Base-by-base conservation (phyloP, 2,888 invertebrate genomes). In the Ceraclea dissimilis region DNA sequence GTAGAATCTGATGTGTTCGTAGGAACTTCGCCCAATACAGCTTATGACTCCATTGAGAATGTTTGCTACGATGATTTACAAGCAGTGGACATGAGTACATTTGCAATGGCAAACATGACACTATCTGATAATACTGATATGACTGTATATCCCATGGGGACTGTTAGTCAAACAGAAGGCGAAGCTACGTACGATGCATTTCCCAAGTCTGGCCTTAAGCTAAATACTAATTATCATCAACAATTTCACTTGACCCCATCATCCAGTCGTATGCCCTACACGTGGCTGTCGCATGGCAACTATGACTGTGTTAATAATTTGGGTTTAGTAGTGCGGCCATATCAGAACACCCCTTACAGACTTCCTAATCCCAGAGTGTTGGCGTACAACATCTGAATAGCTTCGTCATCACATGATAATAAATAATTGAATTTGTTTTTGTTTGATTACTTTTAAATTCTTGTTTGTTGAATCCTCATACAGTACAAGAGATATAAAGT, bases 201-300 rank as follows among this genome's bases (percentile, higher is more conserved):
- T 16, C 13, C 49, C 18, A 57, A 57, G 20, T 39, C 52, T 5
- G 53, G 49, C 8, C 19, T 53, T n/a, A 57, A 57, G 20, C 49
- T 53, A 16, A 57, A 57, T 39, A 18, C 56, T 17, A 39, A 13
- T n/a, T 16, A 50, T 17, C 49, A 53, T 43, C 54, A 52, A 8
- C 57, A 57, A 19, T 53, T 51, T 21, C 57, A 50, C 17, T 21
- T 54, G 16, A 16, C 51, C 6, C 39, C 51, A 6, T 46, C 52
- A 31, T 31, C 46, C 26, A 52, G 49, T 21, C 19, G 49, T 17
- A 26, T 57, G 17, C 54, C 57, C 19, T 57, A 57, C 34, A 46
- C 57, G 11, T 57, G 57, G 57, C 51, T 57, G 17, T 34, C 54
- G 1, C 20, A 53, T 18, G 54, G 51, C 46, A 57, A 50, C 34